Evolutionary conservation across 2,888 invertebrate species (phyloP).

Genomic region (Watsonalla cultraria): DNA sequence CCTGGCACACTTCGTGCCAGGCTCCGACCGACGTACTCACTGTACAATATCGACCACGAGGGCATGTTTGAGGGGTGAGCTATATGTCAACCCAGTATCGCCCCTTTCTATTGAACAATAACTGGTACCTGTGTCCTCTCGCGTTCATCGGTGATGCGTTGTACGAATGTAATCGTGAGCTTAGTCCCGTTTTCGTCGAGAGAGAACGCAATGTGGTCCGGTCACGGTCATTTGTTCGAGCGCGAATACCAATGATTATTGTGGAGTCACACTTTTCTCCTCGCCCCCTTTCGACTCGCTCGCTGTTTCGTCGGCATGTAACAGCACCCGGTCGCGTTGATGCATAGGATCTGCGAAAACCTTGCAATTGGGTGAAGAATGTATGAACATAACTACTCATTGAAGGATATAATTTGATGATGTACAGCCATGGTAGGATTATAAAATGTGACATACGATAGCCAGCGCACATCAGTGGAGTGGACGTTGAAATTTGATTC

Average conservation of each 20-base stretch:
- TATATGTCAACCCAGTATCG: slow-evolving; percentile 31
- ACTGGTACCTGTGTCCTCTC: slow-evolving; percentile 22
- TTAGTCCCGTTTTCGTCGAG: slow-evolving; percentile 51
- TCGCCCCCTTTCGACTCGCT: slow-evolving; percentile 9
- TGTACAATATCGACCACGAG: slow-evolving; percentile 31
- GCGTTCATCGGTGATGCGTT: slow-evolving; percentile 32
- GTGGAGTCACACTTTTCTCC: slow-evolving; percentile 47
- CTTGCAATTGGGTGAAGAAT: too few relatives aligned
- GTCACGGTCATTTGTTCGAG: slow-evolving; percentile 55
- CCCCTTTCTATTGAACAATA: slow-evolving; percentile 29
- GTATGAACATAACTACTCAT: too few relatives aligned
- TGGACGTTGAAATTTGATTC: slow-evolving; percentile 32
- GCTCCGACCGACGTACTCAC: slow-evolving; percentile 53
- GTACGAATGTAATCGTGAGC: slow-evolving; percentile 38
- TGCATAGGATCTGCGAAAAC: too few relatives aligned
- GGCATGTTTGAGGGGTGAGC: slow-evolving; percentile 5
- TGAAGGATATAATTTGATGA: too few relatives aligned
- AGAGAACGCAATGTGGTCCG: slow-evolving; percentile 49
- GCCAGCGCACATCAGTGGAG: slow-evolving; percentile 7
- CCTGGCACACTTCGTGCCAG: slow-evolving; percentile 61
- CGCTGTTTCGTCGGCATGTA: too few relatives aligned
- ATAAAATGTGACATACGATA: slow-evolving; percentile 7
- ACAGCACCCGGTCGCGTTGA: too few relatives aligned
- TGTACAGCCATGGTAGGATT: background rate
- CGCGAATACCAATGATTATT: slow-evolving; percentile 37